Base-by-base conservation (phyloP, 1,140 invertebrate genomes). In the Diabrotica virgifera region DNA sequence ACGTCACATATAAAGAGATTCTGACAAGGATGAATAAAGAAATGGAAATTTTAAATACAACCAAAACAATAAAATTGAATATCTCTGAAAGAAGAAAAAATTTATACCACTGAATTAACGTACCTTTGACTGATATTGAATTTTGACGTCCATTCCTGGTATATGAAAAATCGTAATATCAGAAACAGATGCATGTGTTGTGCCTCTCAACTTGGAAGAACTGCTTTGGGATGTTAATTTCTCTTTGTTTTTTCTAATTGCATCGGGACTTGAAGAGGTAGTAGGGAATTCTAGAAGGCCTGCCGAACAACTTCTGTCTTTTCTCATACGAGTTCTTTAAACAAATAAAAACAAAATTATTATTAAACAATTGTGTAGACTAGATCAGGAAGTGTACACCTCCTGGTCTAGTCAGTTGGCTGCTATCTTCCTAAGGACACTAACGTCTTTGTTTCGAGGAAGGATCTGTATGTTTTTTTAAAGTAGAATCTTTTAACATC, bases 81-180 rank as follows among this genome's bases (percentile, higher is more conserved):
- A 46, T 46, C 6, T 6, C 6, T 8, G 40, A 46, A 46, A 46
- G 40, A 46, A 46, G 11, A 8, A 46, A 6, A 46, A 46, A n/a
- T 10, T 8, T 24, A 24, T 24, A 24, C 24, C 24, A 24, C 24
- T 24, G 24, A 24, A 24, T 8, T 46, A 0, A 36, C 54, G 59
- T 56, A 90, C 94, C 77, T 90, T 92, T 0, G 92, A 94, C 77
- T 93, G 90, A 77, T 95, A 95, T 77, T 95, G 92, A 37, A 96
- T 88, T 85, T 96, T 96, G 13, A 97, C 91, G 82, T 97, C 93
- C 63, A 98, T 84, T 0, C 95, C 95, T 4, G 96, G 96, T 74
- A 98, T 93, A 73, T 96, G 90, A 80, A 98, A 97, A 65, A 96
- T 90, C 2, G 95, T 97, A 58, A 93, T 82, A 80, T 95, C 92